Evolutionary conservation across 2,888 invertebrate species (phyloP), one percentile per base, ranked within the genome.

Genomic region (Cepaea hortensis): DNA sequence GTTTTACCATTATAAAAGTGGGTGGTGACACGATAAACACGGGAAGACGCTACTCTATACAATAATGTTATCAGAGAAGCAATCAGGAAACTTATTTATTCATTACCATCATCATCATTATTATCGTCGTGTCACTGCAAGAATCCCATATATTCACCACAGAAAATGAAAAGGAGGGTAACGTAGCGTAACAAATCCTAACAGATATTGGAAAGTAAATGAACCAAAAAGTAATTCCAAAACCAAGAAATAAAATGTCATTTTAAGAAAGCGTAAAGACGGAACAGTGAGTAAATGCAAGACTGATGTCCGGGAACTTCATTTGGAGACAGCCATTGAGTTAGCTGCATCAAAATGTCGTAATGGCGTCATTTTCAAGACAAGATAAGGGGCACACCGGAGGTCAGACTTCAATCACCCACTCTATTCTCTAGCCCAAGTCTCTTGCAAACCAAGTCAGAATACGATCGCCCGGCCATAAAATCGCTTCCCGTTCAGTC

Each of bases 391-490:
- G 81, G 65, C 50, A 13, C 70, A 72, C 55, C 82, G 62, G 83
- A 85, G 87, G 86, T 81, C 87, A 81, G 84, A 72, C 87, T 72
- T 73, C 88, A 86, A 88, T 87, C 87, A 87, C 82, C 55, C 65
- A 73, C 84, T 84, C 88, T 81, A 89, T 90, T 90, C 88, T 88
- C 86, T 84, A 77, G 81, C 70, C 77, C 86, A 83, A 88, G 87
- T 84, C 89, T 83, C 80, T 82, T 84, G 87, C 87, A 90, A 90
- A 90, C 86, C 88, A 86, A 86, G 85, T 88, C 88, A 89, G 88
- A 84, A 68, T 48, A 70, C 80, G 88, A 77, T 86, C 88, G 86
- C 77, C 85, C 85, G 86, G 80, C 87, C 89, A 88, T 88, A 90
- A 90, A 90, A 90, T 89, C 88, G 88, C 87, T 86, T 65, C 88